A percentile compares a stretch with the other conserved stretches of the same genome.
These are phyloP conservation scores for Frieseomelitta varia DNA, from an alignment of 1,140 invertebrate genomes.

Conservation along the genomic window DNA sequence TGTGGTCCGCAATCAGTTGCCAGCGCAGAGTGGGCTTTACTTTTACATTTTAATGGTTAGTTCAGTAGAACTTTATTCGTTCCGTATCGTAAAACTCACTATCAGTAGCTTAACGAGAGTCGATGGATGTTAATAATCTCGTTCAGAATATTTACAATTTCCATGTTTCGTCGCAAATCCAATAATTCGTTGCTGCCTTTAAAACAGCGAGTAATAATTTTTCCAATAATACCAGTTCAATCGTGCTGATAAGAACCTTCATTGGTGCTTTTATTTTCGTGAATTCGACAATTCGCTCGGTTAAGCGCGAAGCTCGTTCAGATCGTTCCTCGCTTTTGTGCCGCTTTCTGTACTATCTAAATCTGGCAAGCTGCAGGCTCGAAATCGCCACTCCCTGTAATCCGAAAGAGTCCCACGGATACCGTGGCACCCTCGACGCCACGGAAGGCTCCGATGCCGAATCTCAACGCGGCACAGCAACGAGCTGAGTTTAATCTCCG, in stretches of 20 bases:
- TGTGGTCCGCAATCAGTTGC: too few species aligned
- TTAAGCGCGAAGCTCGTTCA: too few species aligned
- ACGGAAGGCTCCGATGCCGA: constrained; percentile 14
- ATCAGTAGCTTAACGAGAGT: too few species aligned
- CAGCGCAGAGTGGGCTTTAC: too few species aligned
- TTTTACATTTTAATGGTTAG: background rate
- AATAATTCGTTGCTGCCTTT: too few species aligned
- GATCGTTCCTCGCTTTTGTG: background rate
- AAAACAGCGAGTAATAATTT: background rate
- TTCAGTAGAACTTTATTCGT: background rate
- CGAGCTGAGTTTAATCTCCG: constrained; percentile 55
- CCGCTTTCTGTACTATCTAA: background rate
- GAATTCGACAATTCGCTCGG: too few species aligned
- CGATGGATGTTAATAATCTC: too few species aligned
- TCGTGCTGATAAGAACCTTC: background rate
- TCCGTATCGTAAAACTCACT: background rate
- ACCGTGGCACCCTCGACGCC: background rate
- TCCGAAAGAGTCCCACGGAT: background rate
- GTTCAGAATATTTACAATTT: too few species aligned
- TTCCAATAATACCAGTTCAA: background rate
- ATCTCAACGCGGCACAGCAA: constrained; percentile 41
- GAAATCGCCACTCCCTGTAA: background rate
- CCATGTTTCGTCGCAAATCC: too few species aligned
- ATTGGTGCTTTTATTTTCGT: too few species aligned
- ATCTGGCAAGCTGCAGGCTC: background rate